These are phyloP conservation scores for Lota lota DNA, from an alignment of 2,113 vertebrate species.

Conservation along the genomic window DNA sequence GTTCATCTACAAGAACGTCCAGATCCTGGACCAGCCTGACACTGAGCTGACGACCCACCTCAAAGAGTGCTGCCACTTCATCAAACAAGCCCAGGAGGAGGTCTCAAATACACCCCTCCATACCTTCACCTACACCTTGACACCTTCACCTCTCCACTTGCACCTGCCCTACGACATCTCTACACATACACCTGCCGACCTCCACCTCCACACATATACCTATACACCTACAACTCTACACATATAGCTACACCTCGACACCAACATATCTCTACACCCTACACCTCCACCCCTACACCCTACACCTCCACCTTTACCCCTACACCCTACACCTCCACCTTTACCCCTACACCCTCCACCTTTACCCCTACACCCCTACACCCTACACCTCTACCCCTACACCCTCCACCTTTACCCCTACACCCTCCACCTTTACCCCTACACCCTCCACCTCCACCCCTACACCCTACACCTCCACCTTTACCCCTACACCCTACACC, in stretches of 20 bases:
- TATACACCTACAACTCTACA: neutral
- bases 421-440: no score
- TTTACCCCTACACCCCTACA: neutral
- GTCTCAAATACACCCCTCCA: slow-evolving; percentile 53
- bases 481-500: no score
- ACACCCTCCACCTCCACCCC: neutral
- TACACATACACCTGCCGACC: no score
- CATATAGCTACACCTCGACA: no score
- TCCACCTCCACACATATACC: no score
- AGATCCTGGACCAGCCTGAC: slow-evolving; percentile 89
- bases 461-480: neutral
- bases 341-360: no score
- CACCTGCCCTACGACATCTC: neutral
- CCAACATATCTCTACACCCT: no score
- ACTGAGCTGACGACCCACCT: slow-evolving; percentile 82
- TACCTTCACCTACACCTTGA: neutral
- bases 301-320: neutral
- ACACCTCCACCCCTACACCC: no score
- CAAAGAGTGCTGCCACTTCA: slow-evolving; percentile 89
- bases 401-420: no score
- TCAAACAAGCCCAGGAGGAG: slow-evolving; percentile 83
- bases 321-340: no score
- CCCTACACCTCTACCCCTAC: neutral
- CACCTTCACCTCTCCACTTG: neutral
- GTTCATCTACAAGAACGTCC: slow-evolving; percentile 77